Evolutionary conservation across 2,113 vertebrate species (phyloP).

Genomic region (Apteryx owenii): DNA sequence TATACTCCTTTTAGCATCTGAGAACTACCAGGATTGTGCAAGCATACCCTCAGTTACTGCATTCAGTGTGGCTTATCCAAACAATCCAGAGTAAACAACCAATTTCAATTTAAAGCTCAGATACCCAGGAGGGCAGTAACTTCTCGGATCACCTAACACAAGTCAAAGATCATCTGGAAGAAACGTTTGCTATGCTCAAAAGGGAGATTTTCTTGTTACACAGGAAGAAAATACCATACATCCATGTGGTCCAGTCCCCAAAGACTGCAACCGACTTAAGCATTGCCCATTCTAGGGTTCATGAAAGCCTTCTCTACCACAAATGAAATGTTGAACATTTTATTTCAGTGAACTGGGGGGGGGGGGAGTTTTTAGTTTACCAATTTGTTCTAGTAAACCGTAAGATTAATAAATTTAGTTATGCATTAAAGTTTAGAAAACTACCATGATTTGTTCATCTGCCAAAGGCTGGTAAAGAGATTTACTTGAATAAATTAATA

Average conservation of each 20-base stretch:
- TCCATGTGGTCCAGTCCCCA: neutral
- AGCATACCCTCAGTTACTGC: neutral
- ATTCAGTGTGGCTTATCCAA: neutral
- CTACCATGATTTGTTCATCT: neutral
- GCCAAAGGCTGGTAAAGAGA: neutral
- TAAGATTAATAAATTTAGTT: neutral
- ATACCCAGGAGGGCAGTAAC: neutral
- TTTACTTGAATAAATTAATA: neutral
- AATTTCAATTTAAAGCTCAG: neutral
- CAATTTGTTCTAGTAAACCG: neutral
- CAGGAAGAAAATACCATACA: neutral
- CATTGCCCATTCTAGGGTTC: neutral
- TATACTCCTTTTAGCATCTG: neutral
- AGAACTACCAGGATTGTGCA: neutral
- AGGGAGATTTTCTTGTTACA: neutral
- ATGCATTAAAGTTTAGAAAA: neutral
- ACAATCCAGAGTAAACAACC: neutral
- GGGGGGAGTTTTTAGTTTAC: neutral
- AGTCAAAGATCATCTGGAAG: neutral
- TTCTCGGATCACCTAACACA: neutral
- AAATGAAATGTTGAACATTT: neutral
- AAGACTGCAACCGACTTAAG: rapidly evolving
- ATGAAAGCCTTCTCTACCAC: neutral
- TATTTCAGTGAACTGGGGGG: neutral
- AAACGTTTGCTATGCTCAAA: neutral